Evolutionary conservation across 2,797 vertebrate genomes (phyloP), one percentile per base, ranked within the genome.

Genomic region (Eulemur mongoz): DNA sequence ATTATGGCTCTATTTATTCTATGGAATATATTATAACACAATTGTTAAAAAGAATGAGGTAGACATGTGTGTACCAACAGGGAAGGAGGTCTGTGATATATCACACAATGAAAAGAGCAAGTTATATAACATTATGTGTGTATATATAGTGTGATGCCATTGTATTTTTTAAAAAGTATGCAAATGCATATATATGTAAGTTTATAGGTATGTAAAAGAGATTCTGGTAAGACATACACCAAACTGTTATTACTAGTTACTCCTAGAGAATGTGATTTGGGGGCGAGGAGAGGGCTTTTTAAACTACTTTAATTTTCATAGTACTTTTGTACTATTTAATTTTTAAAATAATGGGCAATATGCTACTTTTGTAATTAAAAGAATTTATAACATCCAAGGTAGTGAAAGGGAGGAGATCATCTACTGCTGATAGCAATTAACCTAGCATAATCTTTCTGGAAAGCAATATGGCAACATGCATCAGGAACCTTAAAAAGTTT

Each of bases 311-410:
- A 59, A 93, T 84, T 84, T 91, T 48, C 69, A 79, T 25, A 80
- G 43, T 50, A 88, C 25, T 38, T 87, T 40, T 91, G 40, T 82
- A 61, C 65, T 80, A 78, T 83, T 81, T 82, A 61, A 83, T 27
- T 67, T 48, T 85, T 91, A 48, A 86, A 95, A 89, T 43, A 86
- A 48, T 61, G 35, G 70, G n/a, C 18, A 79, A 45, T 73, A 9
- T 79, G 48, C 25, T 87, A 81, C 76, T 85, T 86, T 72, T 61
- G 11, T 78, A 92, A 86, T 92, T 67, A 69, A 59, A 92, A 81
- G 38, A 95, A 92, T 73, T 23, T 52, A 4, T 70, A 90, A 50
- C 12, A 79, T 67, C 50, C 30, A 38, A 18, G 32, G 45, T 73
- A 83, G 12, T 76, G 18, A 95, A 88, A 63, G 38, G 91, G 10